Conservation (phyloP, 2,888 invertebrate species). For the Troides helena region DNA sequence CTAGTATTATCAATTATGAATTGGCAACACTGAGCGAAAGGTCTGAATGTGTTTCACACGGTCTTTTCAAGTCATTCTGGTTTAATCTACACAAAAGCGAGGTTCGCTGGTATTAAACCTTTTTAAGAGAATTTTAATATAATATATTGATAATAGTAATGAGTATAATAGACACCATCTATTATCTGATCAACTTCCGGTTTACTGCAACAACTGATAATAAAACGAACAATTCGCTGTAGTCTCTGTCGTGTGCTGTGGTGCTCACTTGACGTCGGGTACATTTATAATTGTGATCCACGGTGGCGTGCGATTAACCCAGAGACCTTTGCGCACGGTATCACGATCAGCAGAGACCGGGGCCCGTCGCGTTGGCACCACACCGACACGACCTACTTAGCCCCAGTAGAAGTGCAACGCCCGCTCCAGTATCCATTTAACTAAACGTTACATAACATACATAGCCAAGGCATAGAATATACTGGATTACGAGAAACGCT, state of each 20-base stretch:
- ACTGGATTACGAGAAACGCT: not conserved
- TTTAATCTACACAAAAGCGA: no score
- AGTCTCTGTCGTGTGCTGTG: not conserved
- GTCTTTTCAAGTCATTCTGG: no score
- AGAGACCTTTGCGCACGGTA: conserved; percentile 69
- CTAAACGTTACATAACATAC: conserved; percentile 20
- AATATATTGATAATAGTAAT: no score
- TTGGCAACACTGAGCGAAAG: no score
- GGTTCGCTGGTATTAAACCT: no score
- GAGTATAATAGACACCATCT: no score
- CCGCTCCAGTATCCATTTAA: conserved; percentile 29
- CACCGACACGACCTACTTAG: conserved; percentile 41
- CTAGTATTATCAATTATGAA: no score
- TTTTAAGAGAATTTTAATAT: no score
- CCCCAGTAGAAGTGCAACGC: conserved; percentile 39
- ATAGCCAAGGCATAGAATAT: not conserved
- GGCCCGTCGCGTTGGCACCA: conserved; percentile 41
- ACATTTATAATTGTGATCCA: conserved; percentile 14
- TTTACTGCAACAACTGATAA: no score
- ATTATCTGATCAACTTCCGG: no score
- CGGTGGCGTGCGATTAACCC: conserved; percentile 58
- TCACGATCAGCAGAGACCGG: conserved; percentile 62
- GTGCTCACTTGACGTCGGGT: conserved; percentile 4
- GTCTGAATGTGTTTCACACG: no score
- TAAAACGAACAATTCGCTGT: not conserved